Percentiles rank a stretch among this genome's conserved stretches.
Evolutionary conservation across 2,888 invertebrate genomes (phyloP).

Genomic region (Chrysina gloriosa): DNA sequence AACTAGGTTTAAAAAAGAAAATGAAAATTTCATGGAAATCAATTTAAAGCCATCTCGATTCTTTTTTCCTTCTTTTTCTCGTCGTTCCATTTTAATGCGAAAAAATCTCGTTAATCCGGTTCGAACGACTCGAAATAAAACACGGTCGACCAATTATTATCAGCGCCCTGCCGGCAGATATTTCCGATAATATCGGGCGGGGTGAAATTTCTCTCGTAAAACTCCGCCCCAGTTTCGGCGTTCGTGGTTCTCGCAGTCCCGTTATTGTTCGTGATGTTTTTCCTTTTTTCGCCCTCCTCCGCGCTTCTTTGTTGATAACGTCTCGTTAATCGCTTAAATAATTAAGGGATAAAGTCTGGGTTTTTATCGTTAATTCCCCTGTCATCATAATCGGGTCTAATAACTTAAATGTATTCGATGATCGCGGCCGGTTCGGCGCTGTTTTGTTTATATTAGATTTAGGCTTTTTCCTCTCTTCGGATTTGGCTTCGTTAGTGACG

Average conservation of each 20-base stretch:
- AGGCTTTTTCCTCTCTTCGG: too few relatives aligned
- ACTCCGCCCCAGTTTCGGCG: neutral
- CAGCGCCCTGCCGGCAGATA: neutral
- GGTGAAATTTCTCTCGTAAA: neutral
- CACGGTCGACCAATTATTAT: neutral
- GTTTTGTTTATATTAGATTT: too few relatives aligned
- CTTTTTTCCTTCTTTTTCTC: neutral
- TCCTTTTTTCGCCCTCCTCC: neutral
- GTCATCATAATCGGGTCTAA: neutral
- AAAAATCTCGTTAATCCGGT: slow-evolving; percentile 7
- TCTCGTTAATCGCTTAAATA: slow-evolving; percentile 7
- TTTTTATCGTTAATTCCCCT: slow-evolving; percentile 17
- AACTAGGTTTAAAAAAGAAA: too few relatives aligned
- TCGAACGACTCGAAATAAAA: neutral
- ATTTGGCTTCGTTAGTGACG: too few relatives aligned
- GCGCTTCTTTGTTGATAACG: neutral
- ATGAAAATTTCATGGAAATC: too few relatives aligned
- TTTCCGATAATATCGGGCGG: neutral
- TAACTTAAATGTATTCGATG: neutral
- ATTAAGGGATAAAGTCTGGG: neutral
- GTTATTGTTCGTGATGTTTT: neutral
- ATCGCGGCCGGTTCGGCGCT: too few relatives aligned
- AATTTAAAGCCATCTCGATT: too few relatives aligned
- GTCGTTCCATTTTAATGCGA: neutral
- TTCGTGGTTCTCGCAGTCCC: neutral